phyloP scores from a whole-genome alignment of 2,113 vertebrate species.

The Burhinus bistriatus region DNA sequence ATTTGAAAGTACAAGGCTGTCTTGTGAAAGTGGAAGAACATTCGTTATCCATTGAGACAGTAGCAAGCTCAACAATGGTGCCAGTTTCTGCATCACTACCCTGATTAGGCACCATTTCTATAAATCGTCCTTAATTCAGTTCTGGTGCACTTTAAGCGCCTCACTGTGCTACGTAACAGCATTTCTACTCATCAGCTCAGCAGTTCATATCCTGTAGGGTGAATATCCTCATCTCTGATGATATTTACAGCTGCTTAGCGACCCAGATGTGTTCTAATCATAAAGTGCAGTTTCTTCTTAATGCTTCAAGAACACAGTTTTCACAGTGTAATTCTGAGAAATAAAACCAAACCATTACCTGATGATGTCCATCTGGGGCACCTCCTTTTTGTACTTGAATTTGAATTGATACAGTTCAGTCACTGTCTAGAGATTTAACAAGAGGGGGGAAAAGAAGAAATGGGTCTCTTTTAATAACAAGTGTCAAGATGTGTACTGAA shows the following conservation, averaged over 20 bases:
- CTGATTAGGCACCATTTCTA: not conserved
- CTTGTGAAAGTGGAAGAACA: not conserved
- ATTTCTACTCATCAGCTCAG: not conserved
- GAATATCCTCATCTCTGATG: not conserved
- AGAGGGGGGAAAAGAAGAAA: slow-evolving; percentile 21
- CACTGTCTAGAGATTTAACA: slow-evolving; percentile 77
- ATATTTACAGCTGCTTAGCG: not conserved
- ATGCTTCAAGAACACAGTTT: not conserved
- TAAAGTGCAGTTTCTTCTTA: not conserved
- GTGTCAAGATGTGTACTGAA: not conserved
- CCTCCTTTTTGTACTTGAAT: slow-evolving; percentile 83
- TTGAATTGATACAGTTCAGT: slow-evolving; percentile 94
- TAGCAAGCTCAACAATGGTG: not conserved
- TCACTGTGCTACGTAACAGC: not conserved
- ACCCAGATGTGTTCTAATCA: not conserved
- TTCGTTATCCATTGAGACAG: not conserved
- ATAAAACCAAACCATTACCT: slow-evolving; percentile 74
- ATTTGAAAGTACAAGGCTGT: not conserved
- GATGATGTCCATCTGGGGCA: slow-evolving; percentile 84
- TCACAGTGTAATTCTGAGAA: not conserved
- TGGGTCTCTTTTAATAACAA: not conserved
- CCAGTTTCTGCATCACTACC: not conserved
- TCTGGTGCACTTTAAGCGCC: not conserved
- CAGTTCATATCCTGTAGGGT: not conserved
- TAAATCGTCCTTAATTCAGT: not conserved